phyloP scores from a whole-genome alignment of 1,140 invertebrate genomes.

The Drosophila suzukii region DNA sequence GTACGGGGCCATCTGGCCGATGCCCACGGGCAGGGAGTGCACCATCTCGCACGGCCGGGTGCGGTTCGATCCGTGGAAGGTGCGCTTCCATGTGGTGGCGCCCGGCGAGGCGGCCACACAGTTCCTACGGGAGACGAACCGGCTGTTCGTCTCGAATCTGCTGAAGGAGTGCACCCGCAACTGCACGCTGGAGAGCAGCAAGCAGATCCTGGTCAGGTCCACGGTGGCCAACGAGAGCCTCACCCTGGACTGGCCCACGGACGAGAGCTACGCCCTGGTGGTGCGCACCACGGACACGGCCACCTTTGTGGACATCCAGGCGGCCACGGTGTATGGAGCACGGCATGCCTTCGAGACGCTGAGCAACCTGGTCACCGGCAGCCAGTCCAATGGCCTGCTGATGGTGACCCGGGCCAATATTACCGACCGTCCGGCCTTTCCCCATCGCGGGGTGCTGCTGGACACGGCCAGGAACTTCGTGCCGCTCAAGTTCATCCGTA shows the following conservation, averaged over 20 bases:
- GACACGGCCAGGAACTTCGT: slow-evolving; percentile 92
- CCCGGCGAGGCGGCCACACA: slow-evolving; percentile 84
- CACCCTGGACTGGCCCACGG: slow-evolving; percentile 87
- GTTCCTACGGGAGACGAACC: slow-evolving; percentile 85
- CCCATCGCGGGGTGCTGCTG: slow-evolving; percentile 90
- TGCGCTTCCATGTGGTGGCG: slow-evolving; percentile 86
- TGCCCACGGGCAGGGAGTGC: slow-evolving; percentile 86
- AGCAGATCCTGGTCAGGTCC: slow-evolving; percentile 86
- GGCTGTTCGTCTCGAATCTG: slow-evolving; percentile 86
- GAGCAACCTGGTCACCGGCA: slow-evolving; percentile 87
- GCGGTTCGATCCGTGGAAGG: slow-evolving; percentile 86
- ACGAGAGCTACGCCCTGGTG: slow-evolving; percentile 88
- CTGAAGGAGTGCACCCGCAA: slow-evolving; percentile 86
- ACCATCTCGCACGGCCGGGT: slow-evolving; percentile 85
- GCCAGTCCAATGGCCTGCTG: slow-evolving; percentile 78
- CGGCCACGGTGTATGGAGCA: slow-evolving; percentile 89
- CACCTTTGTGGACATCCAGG: slow-evolving; percentile 86
- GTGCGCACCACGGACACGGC: slow-evolving; percentile 86
- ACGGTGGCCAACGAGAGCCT: slow-evolving; percentile 85
- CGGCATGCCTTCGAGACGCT: slow-evolving; percentile 92
- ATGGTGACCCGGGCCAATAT: slow-evolving; percentile 85
- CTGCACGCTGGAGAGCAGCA: slow-evolving; percentile 85
- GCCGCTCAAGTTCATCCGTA: slow-evolving; percentile 87
- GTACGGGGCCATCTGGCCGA: slow-evolving; percentile 89
- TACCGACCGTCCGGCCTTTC: slow-evolving; percentile 89